Base-by-base conservation (phyloP, 2,797 vertebrate species). In the Silurus aristotelis region DNA sequence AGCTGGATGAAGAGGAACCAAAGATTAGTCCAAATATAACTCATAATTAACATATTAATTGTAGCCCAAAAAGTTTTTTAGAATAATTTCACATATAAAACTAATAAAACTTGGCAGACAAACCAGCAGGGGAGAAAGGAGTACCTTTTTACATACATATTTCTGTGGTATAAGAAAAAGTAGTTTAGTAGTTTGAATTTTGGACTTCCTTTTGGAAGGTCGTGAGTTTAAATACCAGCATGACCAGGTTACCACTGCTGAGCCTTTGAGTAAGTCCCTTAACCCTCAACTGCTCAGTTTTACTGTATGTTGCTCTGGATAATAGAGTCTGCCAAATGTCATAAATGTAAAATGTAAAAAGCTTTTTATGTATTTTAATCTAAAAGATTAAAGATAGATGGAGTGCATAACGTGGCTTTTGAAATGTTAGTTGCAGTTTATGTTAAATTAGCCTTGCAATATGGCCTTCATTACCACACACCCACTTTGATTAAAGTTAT, bases 1-100 rank as follows among this genome's bases (percentile, higher is more conserved):
- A 94, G 93, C 98, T 99, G 93, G n/a, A 68, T 10, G 10, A 72
- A 27, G 25, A 79, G 56, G 19, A 82, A 83, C 20, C 79, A 38
- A 2, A 27, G 25, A 22, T 82, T 38, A 82, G 20, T 70, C 14
- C 7, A 72, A 83, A 83, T 43, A n/a, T 76, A 19, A 5, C 14
- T 3, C 14, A 27, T 27, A 19, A 12, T 15, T 77, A 38, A 31
- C 10, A 20, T 31, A 31, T 31, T 56, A 31, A 7, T 52, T 25
- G 5, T 6, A 58, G 12, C n/a, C 72, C 1, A 48, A 27, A 58
- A 58, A 55, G 20, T n/a, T 61, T 43, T 43, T 22, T 78, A 3
- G 17, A 60, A 25, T 25, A 25, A 60, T 12, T 19, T 19, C 10
- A 31, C 17, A 52, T 14, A 71, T 52, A 72, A 20, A 38, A 8